These are phyloP conservation scores for Brachionus calyciflorus DNA, from an alignment of 1,140 invertebrate genomes.

Conservation along the genomic window DNA sequence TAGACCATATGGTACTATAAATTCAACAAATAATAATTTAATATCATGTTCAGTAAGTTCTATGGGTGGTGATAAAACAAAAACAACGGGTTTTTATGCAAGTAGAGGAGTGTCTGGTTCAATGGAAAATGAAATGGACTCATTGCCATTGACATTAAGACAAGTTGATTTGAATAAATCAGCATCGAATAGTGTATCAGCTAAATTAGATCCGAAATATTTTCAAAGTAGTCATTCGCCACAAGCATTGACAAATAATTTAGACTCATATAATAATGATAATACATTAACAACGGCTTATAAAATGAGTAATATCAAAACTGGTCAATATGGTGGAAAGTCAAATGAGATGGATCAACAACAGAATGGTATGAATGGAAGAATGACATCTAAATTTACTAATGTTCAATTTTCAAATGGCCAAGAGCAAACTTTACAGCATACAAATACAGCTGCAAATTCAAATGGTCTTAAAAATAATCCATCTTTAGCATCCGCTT, in stretches of 20 bases:
- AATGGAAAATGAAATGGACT: conserved; percentile 34
- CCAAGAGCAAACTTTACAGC: not conserved
- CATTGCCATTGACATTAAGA: not conserved
- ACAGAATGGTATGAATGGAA: too few relatives aligned
- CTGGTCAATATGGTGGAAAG: not conserved
- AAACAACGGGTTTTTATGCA: not conserved
- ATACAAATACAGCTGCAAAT: not conserved
- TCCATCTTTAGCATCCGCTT: conserved; percentile 30
- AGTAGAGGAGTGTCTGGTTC: not conserved
- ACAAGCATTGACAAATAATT: not conserved
- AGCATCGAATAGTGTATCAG: not conserved
- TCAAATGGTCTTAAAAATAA: not conserved
- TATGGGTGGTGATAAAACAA: not conserved
- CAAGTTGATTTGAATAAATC: conserved; percentile 18
- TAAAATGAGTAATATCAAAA: conserved; percentile 1
- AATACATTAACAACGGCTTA: too few relatives aligned
- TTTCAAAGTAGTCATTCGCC: conserved; percentile 45
- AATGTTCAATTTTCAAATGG: too few relatives aligned
- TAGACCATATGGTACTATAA: conserved; percentile 17
- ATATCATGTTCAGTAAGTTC: conserved; percentile 22
- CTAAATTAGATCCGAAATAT: conserved; percentile 44
- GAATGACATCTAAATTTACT: too few relatives aligned
- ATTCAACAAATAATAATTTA: conserved; percentile 10
- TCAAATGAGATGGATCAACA: not conserved
- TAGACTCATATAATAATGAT: not conserved